Evolutionary conservation across 2,113 vertebrate species (phyloP), one percentile per base, ranked within the genome.

Genomic region (Pampusana beccarii): DNA sequence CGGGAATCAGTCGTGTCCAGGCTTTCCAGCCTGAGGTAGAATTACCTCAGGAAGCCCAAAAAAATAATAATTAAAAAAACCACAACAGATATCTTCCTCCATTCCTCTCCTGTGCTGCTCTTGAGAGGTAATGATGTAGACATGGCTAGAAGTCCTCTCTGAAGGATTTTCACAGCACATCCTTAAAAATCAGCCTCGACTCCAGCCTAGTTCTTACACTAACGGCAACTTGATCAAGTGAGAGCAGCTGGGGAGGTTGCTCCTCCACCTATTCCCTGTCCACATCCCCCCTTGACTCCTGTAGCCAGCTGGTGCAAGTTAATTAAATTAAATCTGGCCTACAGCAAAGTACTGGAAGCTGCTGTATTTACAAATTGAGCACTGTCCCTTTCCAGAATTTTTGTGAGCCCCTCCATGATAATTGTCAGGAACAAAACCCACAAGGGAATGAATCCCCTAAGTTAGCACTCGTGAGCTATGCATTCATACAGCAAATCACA

Each of bases 261-360:
- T 94, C 36, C 80, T 62, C 78, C 48, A 56, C 34, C 48, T 79
- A 74, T 54, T 73, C 42, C 40, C 34, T 67, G 12, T 46, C 29
- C 23, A 60, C 53, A 62, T 57, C 88, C 26, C 11, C 46, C 38
- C 15, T 72, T 53, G 48, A 81, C 77, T 92, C 51, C 69, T 81
- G 38, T 13, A 82, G 87, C 38, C 4, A 9, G 48, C 48, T 82
- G 48, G 38, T 91, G 28, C 20, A 79, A 93, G 44, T 46, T 87
- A 91, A 85, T 81, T 92, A 66, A 95, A 91, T 90, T 87, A 85
- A 90, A 79, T 79, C 26, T 87, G 48, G 44, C 74, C 81, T 85
- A 74, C 38, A 92, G 81, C 57, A 88, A 29, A 60, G 20, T 51
- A 82, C 16, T 85, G 60, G 64, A 86, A 89, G 56, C 46, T 91